A percentile compares a stretch with the other conserved stretches of the same genome.
Conservation (phyloP, 2,113 vertebrate genomes). For the Chaenogobius annularis region DNA sequence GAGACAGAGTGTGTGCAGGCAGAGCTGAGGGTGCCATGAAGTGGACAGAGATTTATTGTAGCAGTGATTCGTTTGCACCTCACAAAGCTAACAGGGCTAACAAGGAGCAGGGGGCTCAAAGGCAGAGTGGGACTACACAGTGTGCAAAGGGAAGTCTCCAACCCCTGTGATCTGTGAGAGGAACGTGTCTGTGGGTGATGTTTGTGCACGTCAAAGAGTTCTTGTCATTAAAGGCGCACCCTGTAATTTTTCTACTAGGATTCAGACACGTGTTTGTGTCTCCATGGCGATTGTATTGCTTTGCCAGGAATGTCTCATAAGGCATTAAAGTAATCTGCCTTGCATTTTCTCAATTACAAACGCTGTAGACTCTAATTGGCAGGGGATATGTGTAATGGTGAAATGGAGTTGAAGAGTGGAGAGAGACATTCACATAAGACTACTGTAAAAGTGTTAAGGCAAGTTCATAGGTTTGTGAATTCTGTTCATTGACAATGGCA, state of each 20-base stretch:
- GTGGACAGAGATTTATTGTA: conserved; percentile 19
- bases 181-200: conserved; percentile 18
- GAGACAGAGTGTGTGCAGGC: conserved; percentile 12
- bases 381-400: too few relatives aligned
- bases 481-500: too few relatives aligned
- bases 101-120: conserved; percentile 14
- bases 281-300: too few relatives aligned
- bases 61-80: conserved; percentile 42
- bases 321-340: too few relatives aligned
- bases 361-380: too few relatives aligned
- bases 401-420: too few relatives aligned
- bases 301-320: too few relatives aligned
- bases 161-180: conserved; percentile 28
- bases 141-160: conserved; percentile 28
- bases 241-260: too few relatives aligned
- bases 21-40: conserved; percentile 5
- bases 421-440: background rate
- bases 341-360: too few relatives aligned
- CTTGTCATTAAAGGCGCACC: background rate
- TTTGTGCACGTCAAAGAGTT: conserved; percentile 25
- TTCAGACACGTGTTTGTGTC: background rate
- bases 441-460: too few relatives aligned
- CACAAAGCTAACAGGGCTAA: conserved; percentile 41
- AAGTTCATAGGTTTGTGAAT: too few relatives aligned
- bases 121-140: conserved; percentile 19